Conservation (phyloP, 2,113 vertebrate species). For the Prionailurus bengalensis region DNA sequence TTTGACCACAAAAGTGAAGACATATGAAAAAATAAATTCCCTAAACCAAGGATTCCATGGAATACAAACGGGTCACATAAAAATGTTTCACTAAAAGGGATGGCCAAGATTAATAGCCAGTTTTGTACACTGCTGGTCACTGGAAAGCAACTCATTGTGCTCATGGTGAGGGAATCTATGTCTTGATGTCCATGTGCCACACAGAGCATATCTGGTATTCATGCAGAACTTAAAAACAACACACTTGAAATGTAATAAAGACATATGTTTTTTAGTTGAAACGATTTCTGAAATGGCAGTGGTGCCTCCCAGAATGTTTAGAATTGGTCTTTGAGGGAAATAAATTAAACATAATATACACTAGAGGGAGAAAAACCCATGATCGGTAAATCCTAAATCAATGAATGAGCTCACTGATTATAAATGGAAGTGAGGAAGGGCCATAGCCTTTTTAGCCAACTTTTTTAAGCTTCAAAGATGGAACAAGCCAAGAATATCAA, state of each 20-base stretch:
- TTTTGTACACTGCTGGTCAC: neutral
- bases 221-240: neutral
- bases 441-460: neutral
- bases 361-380: neutral
- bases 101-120: neutral
- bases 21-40: neutral
- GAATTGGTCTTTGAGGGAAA: neutral
- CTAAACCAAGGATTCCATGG: neutral
- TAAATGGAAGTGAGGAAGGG: neutral
- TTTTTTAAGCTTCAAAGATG: neutral
- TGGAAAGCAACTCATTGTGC: neutral
- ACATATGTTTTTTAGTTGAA: neutral
- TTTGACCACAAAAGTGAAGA: neutral
- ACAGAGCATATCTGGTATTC: rapidly evolving
- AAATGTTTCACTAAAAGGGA: neutral
- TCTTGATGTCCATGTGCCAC: neutral
- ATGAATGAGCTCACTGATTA: neutral
- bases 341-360: neutral
- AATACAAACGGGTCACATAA: neutral
- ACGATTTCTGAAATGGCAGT: neutral
- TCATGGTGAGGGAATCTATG: neutral
- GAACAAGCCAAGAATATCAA: neutral
- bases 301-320: neutral
- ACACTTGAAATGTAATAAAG: neutral
- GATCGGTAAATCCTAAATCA: neutral